These are phyloP conservation scores for Pteropus rufus DNA, from an alignment of 2,797 vertebrate species.

Conservation along the genomic window DNA sequence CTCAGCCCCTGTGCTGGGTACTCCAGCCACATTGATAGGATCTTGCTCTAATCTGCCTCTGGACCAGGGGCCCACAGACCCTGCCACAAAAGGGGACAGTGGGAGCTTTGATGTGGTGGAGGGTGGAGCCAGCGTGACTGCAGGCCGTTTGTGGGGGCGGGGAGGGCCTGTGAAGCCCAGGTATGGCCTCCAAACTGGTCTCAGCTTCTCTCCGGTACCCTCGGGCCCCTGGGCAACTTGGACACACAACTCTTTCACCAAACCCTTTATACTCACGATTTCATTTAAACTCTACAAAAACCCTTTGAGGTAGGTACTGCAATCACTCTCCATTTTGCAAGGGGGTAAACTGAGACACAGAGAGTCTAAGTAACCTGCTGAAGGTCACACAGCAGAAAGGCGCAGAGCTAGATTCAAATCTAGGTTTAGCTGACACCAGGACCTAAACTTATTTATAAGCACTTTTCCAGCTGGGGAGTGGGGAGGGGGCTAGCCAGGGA, in stretches of 20 bases:
- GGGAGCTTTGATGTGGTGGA: slow-evolving; percentile 51
- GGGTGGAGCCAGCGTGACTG: not conserved
- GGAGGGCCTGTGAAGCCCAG: not conserved
- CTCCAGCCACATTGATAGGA: not conserved
- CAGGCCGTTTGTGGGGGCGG: not conserved
- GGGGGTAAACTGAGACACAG: not conserved
- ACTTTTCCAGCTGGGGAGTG: not conserved
- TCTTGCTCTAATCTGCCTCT: slow-evolving; percentile 23
- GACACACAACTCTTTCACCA: not conserved
- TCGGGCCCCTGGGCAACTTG: not conserved
- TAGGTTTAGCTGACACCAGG: not conserved
- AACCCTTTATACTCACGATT: not conserved
- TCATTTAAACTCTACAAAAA: not conserved
- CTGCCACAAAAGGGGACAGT: not conserved
- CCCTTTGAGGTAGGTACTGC: not conserved
- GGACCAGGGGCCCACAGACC: not conserved
- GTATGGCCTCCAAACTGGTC: not conserved
- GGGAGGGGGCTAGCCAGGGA: accelerated
- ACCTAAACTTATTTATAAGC: not conserved
- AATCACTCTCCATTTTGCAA: not conserved
- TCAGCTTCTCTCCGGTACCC: not conserved
- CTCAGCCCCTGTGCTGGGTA: not conserved
- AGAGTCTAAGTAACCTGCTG: not conserved
- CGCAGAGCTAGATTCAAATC: not conserved
- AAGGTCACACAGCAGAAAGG: not conserved